Conservation (phyloP, 2,113 vertebrate genomes). For the Periophthalmodon schlosseri region DNA sequence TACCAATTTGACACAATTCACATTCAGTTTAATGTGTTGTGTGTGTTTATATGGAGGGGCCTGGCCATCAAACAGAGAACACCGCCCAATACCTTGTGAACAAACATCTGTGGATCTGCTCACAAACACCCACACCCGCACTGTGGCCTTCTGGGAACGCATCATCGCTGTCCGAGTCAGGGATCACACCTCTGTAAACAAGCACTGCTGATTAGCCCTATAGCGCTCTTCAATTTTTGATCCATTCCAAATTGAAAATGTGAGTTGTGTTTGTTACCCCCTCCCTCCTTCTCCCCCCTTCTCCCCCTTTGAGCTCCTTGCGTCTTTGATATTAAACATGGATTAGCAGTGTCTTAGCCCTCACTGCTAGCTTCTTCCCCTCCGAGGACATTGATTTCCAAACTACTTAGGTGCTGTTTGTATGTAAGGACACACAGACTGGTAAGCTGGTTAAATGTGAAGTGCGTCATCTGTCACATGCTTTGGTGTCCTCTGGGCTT, state of each 20-base stretch:
- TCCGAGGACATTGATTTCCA: conserved; percentile 64
- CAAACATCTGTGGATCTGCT: conserved; percentile 42
- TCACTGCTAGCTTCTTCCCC: conserved; percentile 26
- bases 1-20: conserved; percentile 1
- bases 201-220: conserved; percentile 73
- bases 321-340: conserved; percentile 76
- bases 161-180: conserved; percentile 55
- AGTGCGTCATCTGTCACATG: conserved; percentile 70
- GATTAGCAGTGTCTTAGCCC: conserved; percentile 69
- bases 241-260: conserved; percentile 74
- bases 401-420: conserved; percentile 75
- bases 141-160: conserved; percentile 35
- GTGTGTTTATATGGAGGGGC: conserved; percentile 45
- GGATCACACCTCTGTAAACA: conserved; percentile 76
- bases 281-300: not conserved
- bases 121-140: conserved; percentile 51
- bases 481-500: conserved; percentile 53
- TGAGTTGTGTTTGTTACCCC: conserved; percentile 32
- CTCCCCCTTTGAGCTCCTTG: conserved; percentile 15
- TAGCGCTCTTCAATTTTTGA: conserved; percentile 80
- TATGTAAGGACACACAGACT: conserved; percentile 77
- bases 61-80: conserved; percentile 47
- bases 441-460: conserved; percentile 78
- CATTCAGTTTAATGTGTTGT: conserved; percentile 20
- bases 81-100: conserved; percentile 26